A percentile compares a stretch with the other conserved stretches of the same genome.
phyloP scores from a whole-genome alignment of 2,113 vertebrate species.

The Prunella himalayana region DNA sequence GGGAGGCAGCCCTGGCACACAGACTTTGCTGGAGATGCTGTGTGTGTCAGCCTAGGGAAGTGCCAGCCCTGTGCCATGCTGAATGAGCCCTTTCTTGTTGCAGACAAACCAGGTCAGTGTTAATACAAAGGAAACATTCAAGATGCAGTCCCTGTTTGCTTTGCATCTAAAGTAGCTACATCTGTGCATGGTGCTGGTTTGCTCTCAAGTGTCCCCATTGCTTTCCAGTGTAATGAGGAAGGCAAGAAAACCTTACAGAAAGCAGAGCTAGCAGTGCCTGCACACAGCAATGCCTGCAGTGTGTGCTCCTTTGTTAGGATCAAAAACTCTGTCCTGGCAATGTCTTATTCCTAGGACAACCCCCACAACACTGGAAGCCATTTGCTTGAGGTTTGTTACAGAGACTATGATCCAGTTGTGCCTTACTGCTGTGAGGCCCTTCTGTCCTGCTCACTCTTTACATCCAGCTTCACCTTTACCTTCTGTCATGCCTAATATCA shows the following conservation, averaged over 20 bases:
- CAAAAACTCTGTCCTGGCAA: neutral
- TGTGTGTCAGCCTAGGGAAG: neutral
- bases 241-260: neutral
- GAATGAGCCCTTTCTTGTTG: neutral
- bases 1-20: neutral
- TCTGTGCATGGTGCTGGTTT: neutral
- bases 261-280: neutral
- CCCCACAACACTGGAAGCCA: neutral
- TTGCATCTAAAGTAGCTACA: neutral
- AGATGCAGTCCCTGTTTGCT: neutral
- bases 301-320: neutral
- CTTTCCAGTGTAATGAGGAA: neutral
- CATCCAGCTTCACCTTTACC: neutral
- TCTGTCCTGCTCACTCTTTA: neutral
- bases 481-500: neutral
- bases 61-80: neutral
- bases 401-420: accelerated
- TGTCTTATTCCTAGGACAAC: neutral
- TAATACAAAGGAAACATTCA: neutral
- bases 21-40: neutral
- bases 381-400: neutral
- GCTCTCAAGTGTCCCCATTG: neutral
- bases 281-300: neutral
- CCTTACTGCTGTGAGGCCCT: neutral
- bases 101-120: neutral